Conservation (phyloP, 2,113 vertebrate genomes). For the Tiliqua scincoides region DNA sequence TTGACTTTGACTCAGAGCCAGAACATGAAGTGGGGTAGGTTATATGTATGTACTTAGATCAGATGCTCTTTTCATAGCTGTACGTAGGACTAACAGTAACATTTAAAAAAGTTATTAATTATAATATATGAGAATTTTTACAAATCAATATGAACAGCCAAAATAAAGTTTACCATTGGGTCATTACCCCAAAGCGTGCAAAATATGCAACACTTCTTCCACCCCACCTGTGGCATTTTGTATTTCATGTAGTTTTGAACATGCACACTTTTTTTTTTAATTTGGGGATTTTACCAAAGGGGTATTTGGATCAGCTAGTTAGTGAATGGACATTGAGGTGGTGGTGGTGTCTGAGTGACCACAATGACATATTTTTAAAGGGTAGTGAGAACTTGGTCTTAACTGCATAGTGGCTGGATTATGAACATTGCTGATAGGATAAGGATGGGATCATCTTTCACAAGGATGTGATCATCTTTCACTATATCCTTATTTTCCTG, state of each 20-base stretch:
- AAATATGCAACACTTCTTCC: not conserved
- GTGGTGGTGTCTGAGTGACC: not conserved
- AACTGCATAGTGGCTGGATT: not conserved
- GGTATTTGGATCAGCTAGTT: not conserved
- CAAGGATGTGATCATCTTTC: not conserved
- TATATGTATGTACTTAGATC: not conserved
- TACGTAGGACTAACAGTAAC: not conserved
- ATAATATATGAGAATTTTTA: not conserved
- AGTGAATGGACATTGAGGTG: not conserved
- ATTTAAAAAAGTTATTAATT: not conserved
- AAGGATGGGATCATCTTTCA: not conserved
- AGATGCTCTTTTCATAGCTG: not conserved
- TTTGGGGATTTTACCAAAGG: not conserved
- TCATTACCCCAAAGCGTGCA: not conserved
- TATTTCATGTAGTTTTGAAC: not conserved
- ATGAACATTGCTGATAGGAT: not conserved
- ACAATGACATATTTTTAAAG: not conserved
- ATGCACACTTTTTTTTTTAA: too few relatives aligned
- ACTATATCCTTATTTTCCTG: not conserved
- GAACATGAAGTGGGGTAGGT: conserved; percentile 77
- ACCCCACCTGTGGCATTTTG: not conserved
- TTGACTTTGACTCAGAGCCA: conserved; percentile 68
- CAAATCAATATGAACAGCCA: not conserved
- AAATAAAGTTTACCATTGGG: not conserved
- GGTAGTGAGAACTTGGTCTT: not conserved